Evolutionary conservation across 2,113 vertebrate genomes (phyloP).

Genomic region (Xiphophorus couchianus): DNA sequence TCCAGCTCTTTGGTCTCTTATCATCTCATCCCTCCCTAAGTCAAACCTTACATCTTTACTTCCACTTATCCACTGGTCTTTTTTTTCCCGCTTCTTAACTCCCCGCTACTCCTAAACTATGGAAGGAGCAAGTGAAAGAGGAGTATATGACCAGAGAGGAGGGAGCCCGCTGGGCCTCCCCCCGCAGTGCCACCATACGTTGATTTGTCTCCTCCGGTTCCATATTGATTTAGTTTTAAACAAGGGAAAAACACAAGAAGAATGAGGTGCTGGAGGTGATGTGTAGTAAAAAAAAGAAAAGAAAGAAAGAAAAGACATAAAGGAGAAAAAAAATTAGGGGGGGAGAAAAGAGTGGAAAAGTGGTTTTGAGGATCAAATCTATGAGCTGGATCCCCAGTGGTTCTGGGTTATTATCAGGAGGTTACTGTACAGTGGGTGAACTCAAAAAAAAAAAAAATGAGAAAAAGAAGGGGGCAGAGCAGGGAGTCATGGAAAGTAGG

Average conservation of each 20-base stretch:
- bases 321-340: constrained; percentile 6
- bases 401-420: constrained; percentile 44
- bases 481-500: constrained; percentile 13
- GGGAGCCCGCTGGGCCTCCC: constrained; percentile 44
- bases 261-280: constrained; percentile 73
- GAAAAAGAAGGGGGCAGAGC: constrained; percentile 21
- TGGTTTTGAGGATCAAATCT: constrained; percentile 56
- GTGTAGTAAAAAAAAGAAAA: constrained; percentile 49
- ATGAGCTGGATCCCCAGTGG: constrained; percentile 44
- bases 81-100: constrained; percentile 15
- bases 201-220: constrained; percentile 77
- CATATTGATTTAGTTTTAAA: constrained; percentile 81
- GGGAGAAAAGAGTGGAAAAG: constrained; percentile 35
- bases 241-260: constrained; percentile 76
- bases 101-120: constrained; percentile 20
- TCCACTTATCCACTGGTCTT: constrained; percentile 42
- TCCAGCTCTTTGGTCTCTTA: constrained; percentile 71
- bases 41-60: constrained; percentile 70
- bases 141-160: constrained; percentile 57
- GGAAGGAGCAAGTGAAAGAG: constrained; percentile 16
- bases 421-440: constrained; percentile 43
- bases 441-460: constrained; percentile 12
- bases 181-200: constrained; percentile 63
- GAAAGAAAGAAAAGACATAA: constrained; percentile 20
- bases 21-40: constrained; percentile 69